phyloP scores from a whole-genome alignment of 2,113 vertebrate genomes.

The Peromyscus leucopus region DNA sequence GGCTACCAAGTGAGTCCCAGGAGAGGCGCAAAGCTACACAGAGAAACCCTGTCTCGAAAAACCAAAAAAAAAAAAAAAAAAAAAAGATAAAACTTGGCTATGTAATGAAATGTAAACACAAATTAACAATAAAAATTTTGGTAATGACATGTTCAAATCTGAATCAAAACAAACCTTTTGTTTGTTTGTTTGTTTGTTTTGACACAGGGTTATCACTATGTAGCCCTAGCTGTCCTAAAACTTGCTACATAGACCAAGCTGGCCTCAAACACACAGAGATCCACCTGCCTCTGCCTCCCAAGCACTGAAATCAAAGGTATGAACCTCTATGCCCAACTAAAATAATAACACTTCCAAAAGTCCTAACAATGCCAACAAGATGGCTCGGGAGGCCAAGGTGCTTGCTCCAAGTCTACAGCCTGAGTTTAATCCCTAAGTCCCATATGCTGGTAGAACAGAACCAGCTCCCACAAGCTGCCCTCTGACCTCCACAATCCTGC shows the following conservation, averaged over 20 bases:
- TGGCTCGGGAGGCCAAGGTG: background rate
- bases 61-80: no score
- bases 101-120: slow-evolving; percentile 22
- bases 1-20: no score
- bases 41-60: no score
- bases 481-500: background rate
- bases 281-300: background rate
- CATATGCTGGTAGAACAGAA: background rate
- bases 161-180: slow-evolving; percentile 35
- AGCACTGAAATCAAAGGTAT: background rate
- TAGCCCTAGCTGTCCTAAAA: background rate
- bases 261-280: background rate
- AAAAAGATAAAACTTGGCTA: background rate
- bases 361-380: background rate
- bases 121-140: background rate
- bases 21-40: no score
- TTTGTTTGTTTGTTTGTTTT: background rate
- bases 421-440: background rate
- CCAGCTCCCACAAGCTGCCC: background rate
- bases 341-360: background rate
- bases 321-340: background rate
- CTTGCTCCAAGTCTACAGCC: background rate
- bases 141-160: slow-evolving; percentile 30
- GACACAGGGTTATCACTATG: background rate
- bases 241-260: background rate